Conservation (phyloP, 2,113 vertebrate species). For the Atractosteus spatula region DNA sequence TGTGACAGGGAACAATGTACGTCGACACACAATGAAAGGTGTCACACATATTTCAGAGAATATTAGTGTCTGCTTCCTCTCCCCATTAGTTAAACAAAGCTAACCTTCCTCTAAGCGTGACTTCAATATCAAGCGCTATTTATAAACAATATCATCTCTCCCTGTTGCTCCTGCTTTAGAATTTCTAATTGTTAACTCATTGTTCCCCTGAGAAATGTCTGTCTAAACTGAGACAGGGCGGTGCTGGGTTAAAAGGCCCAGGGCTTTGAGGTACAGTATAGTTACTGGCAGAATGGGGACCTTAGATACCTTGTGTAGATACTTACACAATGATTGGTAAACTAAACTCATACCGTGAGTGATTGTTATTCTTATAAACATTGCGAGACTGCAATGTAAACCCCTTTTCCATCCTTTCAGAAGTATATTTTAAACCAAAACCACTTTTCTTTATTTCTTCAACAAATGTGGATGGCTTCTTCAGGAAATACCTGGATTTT, state of each 20-base stretch:
- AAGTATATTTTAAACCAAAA: too few relatives aligned
- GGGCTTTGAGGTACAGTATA: background rate
- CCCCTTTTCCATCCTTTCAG: too few relatives aligned
- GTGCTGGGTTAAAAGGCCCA: conserved; percentile 15
- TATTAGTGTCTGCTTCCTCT: conserved; percentile 67
- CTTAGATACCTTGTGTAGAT: too few relatives aligned
- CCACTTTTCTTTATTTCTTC: too few relatives aligned
- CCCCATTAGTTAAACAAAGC: conserved; percentile 63
- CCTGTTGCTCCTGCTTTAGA: conserved; percentile 42
- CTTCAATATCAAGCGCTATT: conserved; percentile 42
- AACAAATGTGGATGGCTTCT: too few relatives aligned
- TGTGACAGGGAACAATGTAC: conserved; percentile 46
- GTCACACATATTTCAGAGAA: conserved; percentile 62
- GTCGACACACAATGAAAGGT: conserved; percentile 34
- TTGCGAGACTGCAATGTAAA: too few relatives aligned
- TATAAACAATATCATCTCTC: conserved; percentile 59
- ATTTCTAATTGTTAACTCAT: conserved; percentile 32
- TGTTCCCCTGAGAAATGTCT: conserved; percentile 60
- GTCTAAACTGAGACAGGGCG: conserved; percentile 34
- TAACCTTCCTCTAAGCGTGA: conserved; percentile 50
- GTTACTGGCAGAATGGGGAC: too few relatives aligned
- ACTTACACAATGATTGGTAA: too few relatives aligned
- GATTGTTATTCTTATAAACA: too few relatives aligned
- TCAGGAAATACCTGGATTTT: too few relatives aligned
- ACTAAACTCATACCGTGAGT: too few relatives aligned